Evolutionary conservation across 2,888 invertebrate genomes (phyloP), one percentile per base, ranked within the genome.

Genomic region (Amiota mariae): DNA sequence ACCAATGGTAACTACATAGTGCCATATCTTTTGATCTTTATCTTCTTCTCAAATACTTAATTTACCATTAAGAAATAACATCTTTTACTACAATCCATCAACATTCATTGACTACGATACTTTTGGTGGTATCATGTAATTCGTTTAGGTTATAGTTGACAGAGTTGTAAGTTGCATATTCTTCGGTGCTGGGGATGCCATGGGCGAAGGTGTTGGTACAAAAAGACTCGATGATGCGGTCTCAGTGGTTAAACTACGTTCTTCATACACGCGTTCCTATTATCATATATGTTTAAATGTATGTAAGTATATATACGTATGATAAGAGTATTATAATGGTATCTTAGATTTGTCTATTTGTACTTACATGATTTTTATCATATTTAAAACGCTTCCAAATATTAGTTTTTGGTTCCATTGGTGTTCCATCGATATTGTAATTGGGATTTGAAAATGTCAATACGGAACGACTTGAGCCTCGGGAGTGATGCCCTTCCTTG

Each of bases 371-470:
- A 13, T 87, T 82, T 73, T 87, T 94, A 84, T 96, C 95, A 85
- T 95, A 95, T 90, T 95, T 95, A 80, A 96, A 92, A 83, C 95
- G 93, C 81, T 93, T 93, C 93, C 94, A 94, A 73, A 93, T 92
- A 81, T 92, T 93, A 10, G 92, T 92, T 82, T 92, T 93, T 76
- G 88, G 88, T 75, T 89, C 89, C 85, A 88, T 87, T 0, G 89
- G 88, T 61, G 88, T 88, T 13, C 91, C 90, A 59, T 91, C 90
- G 59, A 92, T 92, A 81, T 93, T 93, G 88, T 97, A 97, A 88
- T 96, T 97, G 4, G 97, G 97, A 91, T 97, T 97, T 64, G 96
- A 94, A 90, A 96, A 97, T 0, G 96, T 96, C 82, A 96, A 92
- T 24, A 95, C 94, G 61, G 94, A 94, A 79, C 93, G 91, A 20